Evolutionary conservation across 2,888 invertebrate species (phyloP), one percentile per base, ranked within the genome.

Genomic region (Formica aserva): DNA sequence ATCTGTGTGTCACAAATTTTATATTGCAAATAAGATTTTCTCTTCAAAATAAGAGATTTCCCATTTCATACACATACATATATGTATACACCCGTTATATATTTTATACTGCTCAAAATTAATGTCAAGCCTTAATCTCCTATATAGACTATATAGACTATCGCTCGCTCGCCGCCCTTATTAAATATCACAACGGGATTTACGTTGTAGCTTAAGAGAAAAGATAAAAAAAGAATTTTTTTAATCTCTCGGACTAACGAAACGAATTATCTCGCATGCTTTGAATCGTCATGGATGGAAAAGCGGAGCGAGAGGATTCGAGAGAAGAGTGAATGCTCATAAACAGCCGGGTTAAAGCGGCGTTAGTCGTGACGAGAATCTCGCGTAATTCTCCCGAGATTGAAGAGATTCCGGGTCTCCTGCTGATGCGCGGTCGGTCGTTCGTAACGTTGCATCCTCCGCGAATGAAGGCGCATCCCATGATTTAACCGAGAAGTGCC

Each of bases 291-390:
- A 5, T 18, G 18, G 13, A 22, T 1, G 8, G 22, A 22, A 22
- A 35, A 29, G 22, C 15, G n/a, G 15, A 57, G 57, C 5, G 29
- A 67, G 22, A 71, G 52, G 13, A 57, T 71, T 72, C 22, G 29
- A 55, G 32, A 29, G n/a, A 57, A 72, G 52, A 52, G 71, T 41
- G 72, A n/a, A 45, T 32, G 41, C 72, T 78, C 55, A 41, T 78
- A 71, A 78, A 78, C 57, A 71, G 57, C 29, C 72, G 18, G 18
- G 78, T 41, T 78, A 55, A 32, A 67, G 55, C 72, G 57, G 22
- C n/a, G 78, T 78, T 72, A 78, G 72, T 55, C 78, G 55, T 71
- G 77, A 55, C 71, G 72, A 48, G 72, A 71, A 78, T 78, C 22
- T 78, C 78, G 1, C 74, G 57, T 72, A 57, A 78, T 71, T 71